Conservation (phyloP, 2,113 vertebrate genomes). For the Leucopternis melanops region DNA sequence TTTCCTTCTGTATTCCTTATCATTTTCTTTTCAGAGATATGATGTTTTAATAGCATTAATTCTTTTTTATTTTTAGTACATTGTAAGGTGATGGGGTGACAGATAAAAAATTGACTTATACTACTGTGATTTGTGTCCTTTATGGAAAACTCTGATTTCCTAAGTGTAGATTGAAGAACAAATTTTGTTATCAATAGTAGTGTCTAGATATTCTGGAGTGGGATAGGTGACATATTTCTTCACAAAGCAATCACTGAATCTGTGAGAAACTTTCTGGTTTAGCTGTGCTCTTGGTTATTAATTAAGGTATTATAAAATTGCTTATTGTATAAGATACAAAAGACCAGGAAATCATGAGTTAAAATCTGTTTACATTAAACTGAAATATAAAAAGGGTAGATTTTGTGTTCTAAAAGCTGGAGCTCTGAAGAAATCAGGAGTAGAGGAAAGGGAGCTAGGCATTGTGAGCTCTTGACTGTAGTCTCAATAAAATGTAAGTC, state of each 20-base stretch:
- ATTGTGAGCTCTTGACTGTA: neutral
- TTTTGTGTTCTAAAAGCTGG: neutral
- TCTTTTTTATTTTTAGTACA: neutral
- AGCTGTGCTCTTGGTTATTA: neutral
- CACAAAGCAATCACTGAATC: neutral
- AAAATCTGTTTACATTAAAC: neutral
- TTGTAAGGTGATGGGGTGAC: neutral
- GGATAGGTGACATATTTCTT: neutral
- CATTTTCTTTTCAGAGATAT: neutral
- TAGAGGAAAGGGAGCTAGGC: neutral
- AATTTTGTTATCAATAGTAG: neutral
- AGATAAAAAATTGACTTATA: neutral
- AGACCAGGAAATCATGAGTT: neutral
- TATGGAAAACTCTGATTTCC: neutral
- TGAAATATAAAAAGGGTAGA: neutral
- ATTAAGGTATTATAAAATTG: neutral
- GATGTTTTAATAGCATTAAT: neutral
- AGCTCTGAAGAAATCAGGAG: neutral
- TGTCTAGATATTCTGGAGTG: neutral
- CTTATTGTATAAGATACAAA: neutral
- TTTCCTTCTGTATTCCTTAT: neutral
- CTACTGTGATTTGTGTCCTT: neutral
- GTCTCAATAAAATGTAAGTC: neutral
- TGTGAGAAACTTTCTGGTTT: neutral
- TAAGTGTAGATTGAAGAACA: neutral